Base-by-base conservation (phyloP, 2,113 vertebrate genomes). In the Coptodon rendalli region DNA sequence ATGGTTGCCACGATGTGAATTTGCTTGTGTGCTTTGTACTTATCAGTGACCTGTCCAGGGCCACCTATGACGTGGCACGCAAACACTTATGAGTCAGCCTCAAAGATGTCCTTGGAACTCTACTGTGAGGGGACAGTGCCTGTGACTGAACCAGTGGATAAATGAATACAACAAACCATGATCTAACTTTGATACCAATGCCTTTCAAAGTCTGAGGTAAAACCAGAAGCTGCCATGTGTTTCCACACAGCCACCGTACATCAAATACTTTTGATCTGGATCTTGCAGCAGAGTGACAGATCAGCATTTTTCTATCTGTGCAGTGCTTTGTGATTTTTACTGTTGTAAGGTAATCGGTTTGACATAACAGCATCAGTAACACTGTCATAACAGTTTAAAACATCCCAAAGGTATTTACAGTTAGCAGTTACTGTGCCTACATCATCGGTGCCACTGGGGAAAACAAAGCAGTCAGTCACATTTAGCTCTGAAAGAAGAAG, bases 91-190 rank as follows among this genome's bases (percentile, higher is more conserved):
- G 59, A 63, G 59, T 11, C 59, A 63, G 31, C 59, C 31, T 63
- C 59, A 63, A 63, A 63, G 9, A 63, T 63, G 59, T 63, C 59
- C 31, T 36, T 63, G 31, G 59, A 11, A n/a, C 59, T 34, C 17
- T 63, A 36, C 59, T 2, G 19, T 12, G 31, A 63, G 17, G 9
- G 59, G 31, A 63, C n/a, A 63, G 3, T 63, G 59, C 31, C 59
- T 36, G 59, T 19, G 6, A 63, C 59, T 63, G 59, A 63, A 63
- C 59, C 3, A 2, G 31, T 63, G 59, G 59, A 19, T 63, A 63
- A 63, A 63, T 63, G 16, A 63, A 63, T 63, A 63, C 9, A 63
- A 63, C 31, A 63, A 63, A 63, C 9, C 59, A n/a, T n/a, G 59
- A 63, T 63, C 59, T 63, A 36, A 63, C 59, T 63, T 63, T 63